Base-by-base conservation (phyloP, 2,888 invertebrate genomes). In the Seira musarum region DNA sequence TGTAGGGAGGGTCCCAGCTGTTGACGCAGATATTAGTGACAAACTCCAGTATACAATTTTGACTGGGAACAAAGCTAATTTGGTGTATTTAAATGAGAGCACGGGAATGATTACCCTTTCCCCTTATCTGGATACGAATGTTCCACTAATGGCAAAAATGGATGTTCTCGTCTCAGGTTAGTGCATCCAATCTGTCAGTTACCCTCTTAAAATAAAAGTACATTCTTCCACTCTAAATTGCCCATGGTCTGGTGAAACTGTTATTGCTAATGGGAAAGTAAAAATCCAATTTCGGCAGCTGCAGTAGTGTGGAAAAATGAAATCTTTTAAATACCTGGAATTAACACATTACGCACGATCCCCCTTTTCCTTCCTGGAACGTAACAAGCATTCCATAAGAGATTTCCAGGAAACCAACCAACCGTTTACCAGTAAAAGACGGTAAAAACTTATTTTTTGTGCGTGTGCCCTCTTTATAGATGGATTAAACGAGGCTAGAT, bases 1-100 rank as follows among this genome's bases (percentile, higher is more conserved):
- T 0, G 95, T 98, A 87, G 98, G 98, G 0, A 91, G 93, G 76
- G 94, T 98, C 40, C 98, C 98, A 0, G 98, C 98, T 0, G 93
- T 93, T 87, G 98, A 99, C 89, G 97, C 97, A 13, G 98, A 98
- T 90, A 96, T 97, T 30, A 94, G 95, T 3, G 97, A 98, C 88
- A 87, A 88, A 90, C 90, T 97, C 0, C 92, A 92, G 80, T 98
- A 95, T 89, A 92, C 93, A 40, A 95, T 98, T 81, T 89, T 97
- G 0, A 94, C 95, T 0, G 98, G 98, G 0, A 98, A 98, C 89
- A 97, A 96, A 88, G 98, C 98, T 0, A 95, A 96, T 87, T 90
- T 98, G 19, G 91, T 98, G 0, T 92, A 94, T 0, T 89, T 98
- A 24, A 96, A 98, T 88, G 93, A 93, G 87, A 93, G 93, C 0